A percentile compares a stretch with the other conserved stretches of the same genome.
phyloP scores from a whole-genome alignment of 1,140 invertebrate genomes.

The Parasteatoda tepidariorum region DNA sequence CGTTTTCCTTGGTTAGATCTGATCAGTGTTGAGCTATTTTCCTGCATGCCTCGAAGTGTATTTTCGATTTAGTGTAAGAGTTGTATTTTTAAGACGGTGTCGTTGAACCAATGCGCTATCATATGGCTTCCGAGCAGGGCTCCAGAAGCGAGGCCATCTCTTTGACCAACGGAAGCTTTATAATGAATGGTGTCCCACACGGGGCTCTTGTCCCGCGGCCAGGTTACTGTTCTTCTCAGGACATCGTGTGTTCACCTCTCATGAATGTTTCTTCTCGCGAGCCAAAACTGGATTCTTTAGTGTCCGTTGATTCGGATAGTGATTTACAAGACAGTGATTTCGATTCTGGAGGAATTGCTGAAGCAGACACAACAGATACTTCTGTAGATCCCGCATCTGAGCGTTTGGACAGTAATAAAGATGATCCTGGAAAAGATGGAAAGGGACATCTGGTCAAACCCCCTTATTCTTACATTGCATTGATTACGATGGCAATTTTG shows the following conservation, averaged over 20 bases:
- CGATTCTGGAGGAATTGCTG: constrained; percentile 37
- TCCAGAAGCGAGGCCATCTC: constrained; percentile 51
- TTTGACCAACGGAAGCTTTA: constrained; percentile 27
- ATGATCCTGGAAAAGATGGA: not conserved
- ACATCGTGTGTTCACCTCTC: constrained; percentile 28
- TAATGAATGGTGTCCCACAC: constrained; percentile 38
- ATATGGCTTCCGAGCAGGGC: constrained; percentile 44
- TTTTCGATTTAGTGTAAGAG: not conserved
- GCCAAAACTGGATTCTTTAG: constrained; percentile 14
- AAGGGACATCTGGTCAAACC: constrained; percentile 69
- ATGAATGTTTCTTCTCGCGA: constrained; percentile 15
- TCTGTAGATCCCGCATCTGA: not conserved
- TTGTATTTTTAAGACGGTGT: constrained; percentile 16
- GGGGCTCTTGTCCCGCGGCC: constrained; percentile 21
- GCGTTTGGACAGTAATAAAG: not conserved
- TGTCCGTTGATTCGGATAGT: constrained; percentile 53
- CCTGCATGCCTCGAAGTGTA: not conserved
- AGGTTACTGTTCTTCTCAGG: constrained; percentile 13
- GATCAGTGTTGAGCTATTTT: constrained; percentile 20
- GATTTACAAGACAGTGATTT: constrained; percentile 42
- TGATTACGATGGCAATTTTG: constrained; percentile 76
- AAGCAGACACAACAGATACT: constrained; percentile 48
- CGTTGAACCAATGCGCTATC: constrained; percentile 50
- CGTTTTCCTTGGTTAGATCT: constrained; percentile 11
- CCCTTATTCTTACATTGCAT: constrained; percentile 75